Conservation (phyloP, 1,140 invertebrate genomes). For the Campoletis sonorensis region DNA sequence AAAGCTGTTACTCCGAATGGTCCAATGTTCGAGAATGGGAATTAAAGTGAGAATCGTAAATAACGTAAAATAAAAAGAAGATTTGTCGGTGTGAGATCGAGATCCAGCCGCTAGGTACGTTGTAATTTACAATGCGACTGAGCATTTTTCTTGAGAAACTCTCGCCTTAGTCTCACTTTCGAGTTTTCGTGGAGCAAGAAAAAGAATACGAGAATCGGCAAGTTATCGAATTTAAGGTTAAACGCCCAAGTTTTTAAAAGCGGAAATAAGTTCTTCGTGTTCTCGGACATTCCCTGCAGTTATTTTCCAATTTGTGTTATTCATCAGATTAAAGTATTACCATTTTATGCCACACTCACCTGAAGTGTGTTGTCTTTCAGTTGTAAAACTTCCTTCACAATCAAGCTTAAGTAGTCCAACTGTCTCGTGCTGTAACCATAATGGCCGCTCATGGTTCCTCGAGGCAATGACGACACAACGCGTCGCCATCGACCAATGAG, state of each 20-base stretch:
- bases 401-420: constrained; percentile 73
- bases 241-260: not conserved
- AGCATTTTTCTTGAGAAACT: constrained; percentile 3
- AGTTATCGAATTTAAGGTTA: not conserved
- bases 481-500: constrained; percentile 61
- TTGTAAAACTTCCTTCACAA: constrained; percentile 59
- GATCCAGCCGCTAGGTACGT: not conserved
- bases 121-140: constrained; percentile 22
- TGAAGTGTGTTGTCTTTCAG: constrained; percentile 56
- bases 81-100: not conserved
- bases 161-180: not conserved
- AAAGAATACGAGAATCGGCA: not conserved
- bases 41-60: constrained; percentile 24
- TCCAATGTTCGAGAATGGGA: not conserved
- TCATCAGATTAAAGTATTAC: no score
- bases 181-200: not conserved
- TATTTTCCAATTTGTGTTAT: no score
- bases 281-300: no score
- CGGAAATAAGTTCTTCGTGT: not conserved
- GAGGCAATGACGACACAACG: constrained; percentile 60
- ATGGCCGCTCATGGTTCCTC: constrained; percentile 56
- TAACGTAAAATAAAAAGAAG: constrained; percentile 3
- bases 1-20: constrained; percentile 16
- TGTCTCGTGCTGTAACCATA: constrained; percentile 71
- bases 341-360: constrained; percentile 47